phyloP scores from a whole-genome alignment of 2,888 invertebrate species.

The Heteromurus nitidus region DNA sequence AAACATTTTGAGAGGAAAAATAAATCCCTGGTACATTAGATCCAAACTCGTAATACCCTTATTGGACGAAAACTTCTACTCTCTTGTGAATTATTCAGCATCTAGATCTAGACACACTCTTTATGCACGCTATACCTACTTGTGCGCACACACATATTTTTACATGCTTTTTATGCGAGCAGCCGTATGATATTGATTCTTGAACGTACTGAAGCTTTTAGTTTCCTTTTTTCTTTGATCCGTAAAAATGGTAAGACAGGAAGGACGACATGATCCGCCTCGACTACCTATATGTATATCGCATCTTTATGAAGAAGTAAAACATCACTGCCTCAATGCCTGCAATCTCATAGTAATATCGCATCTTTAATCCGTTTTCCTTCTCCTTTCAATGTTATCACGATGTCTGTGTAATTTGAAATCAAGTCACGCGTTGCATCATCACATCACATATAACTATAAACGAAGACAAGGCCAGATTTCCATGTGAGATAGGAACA shows the following conservation, averaged over 20 bases:
- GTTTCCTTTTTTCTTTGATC: not conserved
- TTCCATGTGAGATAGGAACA: not conserved
- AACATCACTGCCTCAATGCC: not conserved
- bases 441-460: conserved; percentile 37
- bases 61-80: not conserved
- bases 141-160: not conserved
- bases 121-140: not conserved
- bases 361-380: conserved; percentile 42
- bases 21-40: not conserved
- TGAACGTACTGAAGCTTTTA: not conserved
- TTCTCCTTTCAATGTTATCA: not conserved
- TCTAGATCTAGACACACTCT: conserved; percentile 16
- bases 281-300: not conserved
- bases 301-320: not conserved
- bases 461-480: conserved; percentile 21
- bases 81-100: conserved; percentile 53
- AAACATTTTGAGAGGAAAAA: not conserved
- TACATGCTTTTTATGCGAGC: not conserved
- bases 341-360: not conserved
- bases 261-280: conserved; percentile 30
- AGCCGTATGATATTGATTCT: not conserved
- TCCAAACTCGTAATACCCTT: not conserved
- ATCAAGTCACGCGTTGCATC: conserved; percentile 57
- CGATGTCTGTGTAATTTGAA: conserved; percentile 30
- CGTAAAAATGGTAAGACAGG: conserved; percentile 20